phyloP scores from a whole-genome alignment of 1,140 invertebrate genomes.

The Oryzaephilus surinamensis region DNA sequence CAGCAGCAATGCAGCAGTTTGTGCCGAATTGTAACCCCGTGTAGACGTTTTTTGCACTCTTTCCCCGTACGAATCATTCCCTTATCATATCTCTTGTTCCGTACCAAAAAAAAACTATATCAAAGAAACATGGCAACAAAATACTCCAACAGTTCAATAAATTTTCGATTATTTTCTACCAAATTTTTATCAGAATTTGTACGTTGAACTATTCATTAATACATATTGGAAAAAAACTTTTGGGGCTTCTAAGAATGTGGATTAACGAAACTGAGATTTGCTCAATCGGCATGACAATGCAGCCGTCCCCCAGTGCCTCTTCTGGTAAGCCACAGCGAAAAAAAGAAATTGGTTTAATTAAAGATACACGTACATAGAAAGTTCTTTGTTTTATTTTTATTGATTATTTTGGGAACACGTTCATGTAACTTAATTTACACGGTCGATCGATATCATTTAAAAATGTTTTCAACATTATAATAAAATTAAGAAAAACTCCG shows the following conservation, averaged over 20 bases:
- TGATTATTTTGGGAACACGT: too few species aligned
- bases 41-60: neutral
- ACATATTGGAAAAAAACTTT: slow-evolving; percentile 1
- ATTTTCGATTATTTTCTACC: too few species aligned
- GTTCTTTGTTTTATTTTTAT: too few species aligned
- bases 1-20: slow-evolving; percentile 13
- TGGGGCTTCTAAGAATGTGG: slow-evolving; percentile 30
- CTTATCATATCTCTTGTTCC: neutral
- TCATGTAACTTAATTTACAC: too few species aligned
- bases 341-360: too few species aligned
- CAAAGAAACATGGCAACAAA: too few species aligned
- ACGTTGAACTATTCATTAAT: neutral
- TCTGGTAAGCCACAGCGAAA: slow-evolving; percentile 55
- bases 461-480: too few species aligned
- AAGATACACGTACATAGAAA: too few species aligned
- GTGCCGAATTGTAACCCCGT: slow-evolving; percentile 6
- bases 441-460: too few species aligned
- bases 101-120: neutral
- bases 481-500: too few species aligned
- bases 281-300: slow-evolving; percentile 60
- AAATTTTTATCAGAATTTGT: neutral
- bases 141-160: too few species aligned
- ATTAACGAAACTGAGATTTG: slow-evolving; percentile 55
- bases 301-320: slow-evolving; percentile 53
- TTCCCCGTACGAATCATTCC: slow-evolving; percentile 1